Evolutionary conservation across 1,140 invertebrate genomes (phyloP), one percentile per base, ranked within the genome.

Genomic region (Acromyrmex charruanus): DNA sequence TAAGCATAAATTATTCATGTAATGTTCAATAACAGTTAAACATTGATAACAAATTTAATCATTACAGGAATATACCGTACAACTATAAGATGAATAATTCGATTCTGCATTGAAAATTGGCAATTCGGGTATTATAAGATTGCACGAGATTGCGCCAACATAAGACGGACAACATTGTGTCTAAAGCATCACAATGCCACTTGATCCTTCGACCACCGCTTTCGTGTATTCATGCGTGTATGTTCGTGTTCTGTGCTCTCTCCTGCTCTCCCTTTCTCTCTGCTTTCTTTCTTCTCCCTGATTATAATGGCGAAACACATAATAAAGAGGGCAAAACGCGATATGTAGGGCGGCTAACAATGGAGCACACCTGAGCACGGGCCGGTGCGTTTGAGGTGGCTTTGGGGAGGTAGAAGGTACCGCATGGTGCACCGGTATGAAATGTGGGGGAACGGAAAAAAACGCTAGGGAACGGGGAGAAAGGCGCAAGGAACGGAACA

Each of bases 341-440:
- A 94, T 88, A 91, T 91, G 89, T 91, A 92, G 93, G 91, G 90
- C 90, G 91, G 85, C 90, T 92, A 94, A 94, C 93, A 95, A 94
- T 95, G 93, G 93, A 90, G 92, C 91, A 93, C 92, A 94, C 93
- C 93, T 94, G 93, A 94, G 91, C 87, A 88, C 86, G 90, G 86
- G 88, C 90, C 92, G 92, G 93, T 93, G 89, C 89, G 88, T 93
- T 93, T 93, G 90, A 91, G 89, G 87, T 86, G 79, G 91, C 88
- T 89, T 90, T 63, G 39, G 89, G 82, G 75, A 82, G 77, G 85
- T 28, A 82, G 74, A 86, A 85, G 75, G 82, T 88, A 88, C 87
- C 89, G 89, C 89, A 90, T 86, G 82, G 87, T 90, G 87, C 89
- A 91, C 77, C 85, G 90, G 86, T 93, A 94, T 93, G 93, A 94